Evolutionary conservation across 2,113 vertebrate genomes (phyloP).

Genomic region (Psettodes erumei): DNA sequence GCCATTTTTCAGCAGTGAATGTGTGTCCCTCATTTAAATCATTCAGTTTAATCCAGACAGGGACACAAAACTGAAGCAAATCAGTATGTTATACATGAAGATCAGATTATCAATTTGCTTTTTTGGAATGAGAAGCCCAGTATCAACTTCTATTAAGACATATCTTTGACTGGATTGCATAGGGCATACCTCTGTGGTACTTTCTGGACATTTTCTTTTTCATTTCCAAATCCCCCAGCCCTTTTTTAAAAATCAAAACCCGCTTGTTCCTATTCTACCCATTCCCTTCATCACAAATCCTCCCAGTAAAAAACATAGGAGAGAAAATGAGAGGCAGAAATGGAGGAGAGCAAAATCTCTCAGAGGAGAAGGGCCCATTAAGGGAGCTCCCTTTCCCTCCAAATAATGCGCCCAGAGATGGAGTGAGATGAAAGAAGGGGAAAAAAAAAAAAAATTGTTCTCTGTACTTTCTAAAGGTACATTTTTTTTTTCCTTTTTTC

Average conservation of each 20-base stretch:
- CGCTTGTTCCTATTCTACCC: conserved; percentile 55
- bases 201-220: conserved; percentile 26
- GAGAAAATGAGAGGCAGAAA: conserved; percentile 69
- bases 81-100: neutral
- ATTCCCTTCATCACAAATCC: conserved; percentile 63
- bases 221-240: conserved; percentile 55
- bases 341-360: conserved; percentile 64
- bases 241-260: conserved; percentile 52
- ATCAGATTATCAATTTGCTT: neutral
- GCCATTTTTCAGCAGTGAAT: conserved; percentile 12
- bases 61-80: neutral
- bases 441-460: conserved; percentile 28
- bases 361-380: conserved; percentile 73
- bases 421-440: conserved; percentile 73
- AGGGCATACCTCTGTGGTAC: neutral
- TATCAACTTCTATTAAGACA: conserved; percentile 6
- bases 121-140: neutral
- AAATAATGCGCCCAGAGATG: conserved; percentile 67
- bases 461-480: conserved; percentile 77
- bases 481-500: conserved; percentile 44
- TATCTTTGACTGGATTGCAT: too few species aligned
- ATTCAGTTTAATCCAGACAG: conserved; percentile 1
- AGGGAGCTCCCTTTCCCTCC: conserved; percentile 56
- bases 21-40: conserved; percentile 1
- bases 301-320: conserved; percentile 57